Evolutionary conservation across 1,140 invertebrate species (phyloP).

Genomic region (Nomia melanderi): DNA sequence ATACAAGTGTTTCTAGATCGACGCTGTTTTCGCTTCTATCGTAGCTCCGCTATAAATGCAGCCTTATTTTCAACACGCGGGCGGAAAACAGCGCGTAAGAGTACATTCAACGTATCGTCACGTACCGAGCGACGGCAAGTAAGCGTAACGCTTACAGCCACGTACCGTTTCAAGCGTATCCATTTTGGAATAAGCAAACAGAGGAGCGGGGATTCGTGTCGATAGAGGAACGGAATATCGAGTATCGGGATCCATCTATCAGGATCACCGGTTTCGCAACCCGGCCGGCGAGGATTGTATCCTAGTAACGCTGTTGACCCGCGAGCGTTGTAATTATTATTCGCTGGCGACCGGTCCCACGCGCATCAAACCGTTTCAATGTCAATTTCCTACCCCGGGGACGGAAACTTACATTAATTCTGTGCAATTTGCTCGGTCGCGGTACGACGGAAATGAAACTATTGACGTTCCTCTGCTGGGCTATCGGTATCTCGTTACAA

Average conservation of each 20-base stretch:
- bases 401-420: neutral
- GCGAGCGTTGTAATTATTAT: constrained; percentile 41
- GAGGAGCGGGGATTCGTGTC: neutral
- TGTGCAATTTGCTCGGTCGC: neutral
- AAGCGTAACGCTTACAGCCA: neutral
- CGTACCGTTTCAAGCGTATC: neutral
- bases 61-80: too few relatives aligned
- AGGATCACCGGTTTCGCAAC: constrained; percentile 21
- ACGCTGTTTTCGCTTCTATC: too few relatives aligned
- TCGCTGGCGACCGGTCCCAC: neutral
- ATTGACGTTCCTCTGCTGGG: too few relatives aligned
- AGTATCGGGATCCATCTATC: constrained; percentile 34
- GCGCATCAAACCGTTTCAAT: neutral
- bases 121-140: neutral
- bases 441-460: too few relatives aligned
- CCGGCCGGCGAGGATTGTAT: constrained; percentile 19
- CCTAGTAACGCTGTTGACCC: constrained; percentile 24
- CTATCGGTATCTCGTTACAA: too few relatives aligned
- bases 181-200: constrained; percentile 22
- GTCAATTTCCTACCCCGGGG: neutral
- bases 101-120: neutral
- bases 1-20: too few relatives aligned
- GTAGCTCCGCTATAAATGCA: too few relatives aligned
- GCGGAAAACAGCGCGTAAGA: neutral
- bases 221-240: constrained; percentile 17